A percentile compares a stretch with the other conserved stretches of the same genome.
These are phyloP conservation scores for Laspeyria flexula DNA, from an alignment of 2,888 invertebrate species.

Conservation along the genomic window DNA sequence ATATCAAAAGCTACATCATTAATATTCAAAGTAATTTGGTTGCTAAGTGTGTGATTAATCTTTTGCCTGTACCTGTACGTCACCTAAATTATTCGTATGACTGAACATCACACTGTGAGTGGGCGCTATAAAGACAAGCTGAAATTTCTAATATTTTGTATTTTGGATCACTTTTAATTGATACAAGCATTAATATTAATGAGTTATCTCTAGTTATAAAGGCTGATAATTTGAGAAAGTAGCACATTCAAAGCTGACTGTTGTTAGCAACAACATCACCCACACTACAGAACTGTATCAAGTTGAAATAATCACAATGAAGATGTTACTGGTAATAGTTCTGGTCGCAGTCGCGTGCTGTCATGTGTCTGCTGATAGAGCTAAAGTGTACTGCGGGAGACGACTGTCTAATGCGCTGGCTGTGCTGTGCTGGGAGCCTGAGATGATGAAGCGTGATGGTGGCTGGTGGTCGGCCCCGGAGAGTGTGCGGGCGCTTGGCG, in stretches of 20 bases:
- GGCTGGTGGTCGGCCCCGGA: constrained; percentile 22
- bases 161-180: no score
- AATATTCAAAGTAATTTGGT: neutral
- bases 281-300: neutral
- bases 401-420: constrained; percentile 19
- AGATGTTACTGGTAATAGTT: constrained; percentile 11
- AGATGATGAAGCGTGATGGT: constrained; percentile 21
- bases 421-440: constrained; percentile 19
- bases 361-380: constrained; percentile 10
- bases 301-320: constrained; percentile 13
- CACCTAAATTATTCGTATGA: constrained; percentile 20
- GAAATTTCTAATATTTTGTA: no score
- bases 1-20: neutral
- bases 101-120: neutral
- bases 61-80: constrained; percentile 20
- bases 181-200: neutral
- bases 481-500: constrained; percentile 9
- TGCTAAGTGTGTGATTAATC: neutral
- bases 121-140: neutral
- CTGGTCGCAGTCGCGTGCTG: constrained; percentile 13
- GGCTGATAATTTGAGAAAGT: neutral
- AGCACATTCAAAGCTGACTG: neutral
- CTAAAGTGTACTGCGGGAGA: constrained; percentile 29
- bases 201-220: neutral
- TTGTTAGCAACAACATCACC: neutral